A percentile compares a stretch with the other conserved stretches of the same genome.
phyloP scores from a whole-genome alignment of 2,113 vertebrate genomes.

The Regulus satrapa region DNA sequence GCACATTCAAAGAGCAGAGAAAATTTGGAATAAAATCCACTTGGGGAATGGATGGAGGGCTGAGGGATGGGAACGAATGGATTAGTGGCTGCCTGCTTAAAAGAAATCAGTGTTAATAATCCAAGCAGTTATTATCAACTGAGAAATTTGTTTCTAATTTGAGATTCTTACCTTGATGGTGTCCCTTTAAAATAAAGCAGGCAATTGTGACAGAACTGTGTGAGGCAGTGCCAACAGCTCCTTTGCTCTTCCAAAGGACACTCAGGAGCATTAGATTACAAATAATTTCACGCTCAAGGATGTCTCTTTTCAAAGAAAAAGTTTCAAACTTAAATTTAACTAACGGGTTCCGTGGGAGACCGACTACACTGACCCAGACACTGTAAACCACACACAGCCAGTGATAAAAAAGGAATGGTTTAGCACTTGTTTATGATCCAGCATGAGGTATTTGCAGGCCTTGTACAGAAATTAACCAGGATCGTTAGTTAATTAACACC shows the following conservation, averaged over 20 bases:
- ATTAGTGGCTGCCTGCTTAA: not conserved
- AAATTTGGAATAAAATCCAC: not conserved
- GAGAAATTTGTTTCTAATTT: constrained; percentile 7
- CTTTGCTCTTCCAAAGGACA: constrained; percentile 15
- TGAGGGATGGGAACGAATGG: not conserved
- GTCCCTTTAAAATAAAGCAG: not conserved
- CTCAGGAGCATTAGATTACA: not conserved
- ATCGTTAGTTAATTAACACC: constrained; percentile 93
- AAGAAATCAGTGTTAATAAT: not conserved
- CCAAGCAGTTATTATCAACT: not conserved
- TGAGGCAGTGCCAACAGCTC: not conserved
- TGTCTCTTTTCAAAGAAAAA: constrained; percentile 71
- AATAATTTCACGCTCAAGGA: constrained; percentile 26
- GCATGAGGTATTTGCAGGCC: constrained; percentile 79
- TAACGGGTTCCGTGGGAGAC: constrained; percentile 72
- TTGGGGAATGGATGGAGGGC: fast-evolving
- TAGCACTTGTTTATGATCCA: constrained; percentile 79
- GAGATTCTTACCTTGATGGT: not conserved
- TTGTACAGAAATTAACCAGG: constrained; percentile 77
- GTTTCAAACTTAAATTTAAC: constrained; percentile 79
- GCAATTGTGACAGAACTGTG: not conserved
- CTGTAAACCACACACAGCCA: constrained; percentile 56
- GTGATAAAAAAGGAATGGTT: constrained; percentile 64
- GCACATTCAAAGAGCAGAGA: not conserved
- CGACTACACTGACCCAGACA: constrained; percentile 62